Conservation (phyloP, 2,888 invertebrate genomes). For the Leucoma salicis region DNA sequence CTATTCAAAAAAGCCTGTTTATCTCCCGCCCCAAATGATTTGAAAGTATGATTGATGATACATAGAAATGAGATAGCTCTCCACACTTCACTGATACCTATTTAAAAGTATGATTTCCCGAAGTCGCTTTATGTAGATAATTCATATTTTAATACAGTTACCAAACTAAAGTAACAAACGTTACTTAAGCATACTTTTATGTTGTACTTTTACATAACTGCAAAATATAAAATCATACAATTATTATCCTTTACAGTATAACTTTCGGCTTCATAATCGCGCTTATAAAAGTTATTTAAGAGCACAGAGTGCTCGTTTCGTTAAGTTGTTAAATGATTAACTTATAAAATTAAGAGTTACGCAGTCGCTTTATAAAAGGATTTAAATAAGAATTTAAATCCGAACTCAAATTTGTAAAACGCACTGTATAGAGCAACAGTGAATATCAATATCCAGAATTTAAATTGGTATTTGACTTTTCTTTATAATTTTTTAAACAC, state of each 20-base stretch:
- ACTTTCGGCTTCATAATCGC: neutral
- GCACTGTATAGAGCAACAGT: no score
- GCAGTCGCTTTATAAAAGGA: neutral
- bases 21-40: constrained; percentile 50
- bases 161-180: constrained; percentile 3
- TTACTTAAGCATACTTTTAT: no score
- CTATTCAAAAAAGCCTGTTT: constrained; percentile 49
- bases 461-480: no score
- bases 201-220: neutral
- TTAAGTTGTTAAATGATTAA: neutral
- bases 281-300: neutral
- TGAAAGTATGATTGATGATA: constrained; percentile 63
- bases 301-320: neutral
- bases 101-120: constrained; percentile 44
- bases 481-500: no score
- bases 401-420: neutral
- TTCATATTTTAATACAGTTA: constrained; percentile 21
- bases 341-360: constrained; percentile 2
- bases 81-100: constrained; percentile 37
- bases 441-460: no score
- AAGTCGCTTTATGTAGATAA: constrained; percentile 27
- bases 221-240: neutral
- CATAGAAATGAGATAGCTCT: constrained; percentile 50
- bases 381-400: neutral
- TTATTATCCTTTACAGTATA: neutral